These are phyloP conservation scores for Ploceus nigricollis DNA, from an alignment of 2,113 vertebrate genomes.

Conservation along the genomic window DNA sequence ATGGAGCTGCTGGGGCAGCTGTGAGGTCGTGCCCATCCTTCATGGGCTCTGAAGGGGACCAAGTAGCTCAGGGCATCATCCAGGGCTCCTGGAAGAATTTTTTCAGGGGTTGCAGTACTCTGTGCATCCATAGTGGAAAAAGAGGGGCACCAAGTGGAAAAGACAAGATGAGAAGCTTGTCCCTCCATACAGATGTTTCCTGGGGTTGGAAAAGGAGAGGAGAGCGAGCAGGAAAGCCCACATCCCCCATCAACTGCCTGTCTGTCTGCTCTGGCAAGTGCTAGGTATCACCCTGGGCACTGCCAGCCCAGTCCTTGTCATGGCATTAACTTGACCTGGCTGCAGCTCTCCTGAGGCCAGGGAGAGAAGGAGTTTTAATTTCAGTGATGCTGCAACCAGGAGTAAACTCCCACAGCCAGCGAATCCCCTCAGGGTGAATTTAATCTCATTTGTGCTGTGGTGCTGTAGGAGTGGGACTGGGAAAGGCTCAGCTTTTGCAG, in stretches of 20 bases:
- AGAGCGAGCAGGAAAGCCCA: background rate
- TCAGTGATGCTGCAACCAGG: background rate
- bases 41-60: background rate
- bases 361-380: background rate
- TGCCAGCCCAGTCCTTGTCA: background rate
- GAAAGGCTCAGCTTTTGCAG: background rate
- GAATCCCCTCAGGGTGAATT: background rate
- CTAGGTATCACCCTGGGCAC: background rate
- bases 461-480: background rate
- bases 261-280: background rate
- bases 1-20: background rate
- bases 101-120: background rate
- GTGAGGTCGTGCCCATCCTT: accelerated
- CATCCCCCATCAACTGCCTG: background rate
- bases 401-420: background rate
- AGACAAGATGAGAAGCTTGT: background rate
- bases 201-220: background rate
- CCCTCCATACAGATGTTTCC: background rate
- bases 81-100: background rate
- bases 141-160: background rate
- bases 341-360: background rate
- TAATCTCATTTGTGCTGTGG: background rate
- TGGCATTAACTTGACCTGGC: background rate
- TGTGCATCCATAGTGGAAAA: background rate
- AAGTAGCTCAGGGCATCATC: background rate